phyloP scores from a whole-genome alignment of 2,113 vertebrate genomes.

The Bubalus kerabau region DNA sequence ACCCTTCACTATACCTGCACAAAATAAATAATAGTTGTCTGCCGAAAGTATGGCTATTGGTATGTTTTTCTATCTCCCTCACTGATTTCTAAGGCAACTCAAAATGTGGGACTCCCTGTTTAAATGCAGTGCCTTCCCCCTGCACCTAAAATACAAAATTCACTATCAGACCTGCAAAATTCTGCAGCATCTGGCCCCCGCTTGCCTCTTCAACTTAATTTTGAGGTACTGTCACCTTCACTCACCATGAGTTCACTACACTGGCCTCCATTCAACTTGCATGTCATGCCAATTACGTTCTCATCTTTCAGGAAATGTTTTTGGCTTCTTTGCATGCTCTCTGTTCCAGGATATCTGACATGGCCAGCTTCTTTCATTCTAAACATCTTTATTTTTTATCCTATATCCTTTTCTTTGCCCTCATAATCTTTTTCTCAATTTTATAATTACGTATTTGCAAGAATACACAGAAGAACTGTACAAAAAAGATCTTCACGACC shows the following conservation, averaged over 20 bases:
- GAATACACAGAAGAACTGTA: too few species aligned
- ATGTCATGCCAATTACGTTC: background rate
- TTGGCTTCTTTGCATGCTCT: background rate
- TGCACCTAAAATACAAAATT: background rate
- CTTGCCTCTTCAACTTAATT: background rate
- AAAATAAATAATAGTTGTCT: background rate
- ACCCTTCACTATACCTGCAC: background rate
- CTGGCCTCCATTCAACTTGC: background rate
- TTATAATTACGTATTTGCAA: background rate
- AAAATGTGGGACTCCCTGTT: background rate
- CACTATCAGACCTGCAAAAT: background rate
- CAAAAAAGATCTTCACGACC: too few species aligned
- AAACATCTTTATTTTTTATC: background rate
- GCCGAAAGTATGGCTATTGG: background rate
- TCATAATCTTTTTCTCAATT: background rate
- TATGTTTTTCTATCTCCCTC: background rate
- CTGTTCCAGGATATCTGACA: background rate
- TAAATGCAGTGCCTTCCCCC: background rate
- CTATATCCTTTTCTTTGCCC: background rate
- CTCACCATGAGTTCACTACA: background rate
- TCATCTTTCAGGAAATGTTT: background rate
- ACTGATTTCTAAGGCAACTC: background rate
- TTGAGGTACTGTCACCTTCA: background rate
- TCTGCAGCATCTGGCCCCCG: background rate
- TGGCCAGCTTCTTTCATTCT: background rate